Percentiles rank a stretch among this genome's conserved stretches.
Conservation (phyloP, 2,113 vertebrate genomes). For the Amphiprion ocellaris region DNA sequence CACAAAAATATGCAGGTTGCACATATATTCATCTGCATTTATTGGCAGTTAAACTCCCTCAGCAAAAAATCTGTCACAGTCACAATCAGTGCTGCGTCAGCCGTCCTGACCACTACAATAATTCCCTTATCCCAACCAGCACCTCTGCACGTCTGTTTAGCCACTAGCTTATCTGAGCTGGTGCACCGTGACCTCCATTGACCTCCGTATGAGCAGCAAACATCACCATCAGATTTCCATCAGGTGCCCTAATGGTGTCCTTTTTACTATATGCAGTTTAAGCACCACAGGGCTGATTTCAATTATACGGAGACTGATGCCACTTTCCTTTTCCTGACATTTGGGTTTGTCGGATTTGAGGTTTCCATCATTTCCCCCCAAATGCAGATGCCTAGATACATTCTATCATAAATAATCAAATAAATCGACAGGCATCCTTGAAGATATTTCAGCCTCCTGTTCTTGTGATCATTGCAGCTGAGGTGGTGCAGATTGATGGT, state of each 20-base stretch:
- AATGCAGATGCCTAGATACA: conserved; percentile 32
- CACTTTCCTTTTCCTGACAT: neutral
- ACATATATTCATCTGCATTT: conserved; percentile 9
- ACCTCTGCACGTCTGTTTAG: conserved; percentile 48
- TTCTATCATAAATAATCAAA: conserved; percentile 52
- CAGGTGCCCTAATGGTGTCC: conserved; percentile 14
- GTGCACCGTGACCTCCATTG: conserved; percentile 41
- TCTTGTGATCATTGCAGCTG: conserved; percentile 31
- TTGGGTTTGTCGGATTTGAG: neutral
- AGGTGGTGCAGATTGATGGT: conserved; percentile 53
- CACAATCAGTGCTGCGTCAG: conserved; percentile 14
- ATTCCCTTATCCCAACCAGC: conserved; percentile 49
- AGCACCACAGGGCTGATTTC: conserved; percentile 30
- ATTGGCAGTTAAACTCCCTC: neutral
- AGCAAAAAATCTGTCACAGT: conserved; percentile 9
- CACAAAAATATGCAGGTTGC: neutral
- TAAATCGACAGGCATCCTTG: conserved; percentile 41
- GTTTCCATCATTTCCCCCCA: conserved; percentile 24
- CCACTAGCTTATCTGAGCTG: conserved; percentile 50
- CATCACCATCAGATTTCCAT: conserved; percentile 51
- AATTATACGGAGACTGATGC: conserved; percentile 35
- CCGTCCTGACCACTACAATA: conserved; percentile 24
- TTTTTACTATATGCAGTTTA: neutral
- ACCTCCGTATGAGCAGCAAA: conserved; percentile 56
- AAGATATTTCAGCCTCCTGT: conserved; percentile 35